These are phyloP conservation scores for Hestina assimilis DNA, from an alignment of 1,140 invertebrate species.

Conservation along the genomic window DNA sequence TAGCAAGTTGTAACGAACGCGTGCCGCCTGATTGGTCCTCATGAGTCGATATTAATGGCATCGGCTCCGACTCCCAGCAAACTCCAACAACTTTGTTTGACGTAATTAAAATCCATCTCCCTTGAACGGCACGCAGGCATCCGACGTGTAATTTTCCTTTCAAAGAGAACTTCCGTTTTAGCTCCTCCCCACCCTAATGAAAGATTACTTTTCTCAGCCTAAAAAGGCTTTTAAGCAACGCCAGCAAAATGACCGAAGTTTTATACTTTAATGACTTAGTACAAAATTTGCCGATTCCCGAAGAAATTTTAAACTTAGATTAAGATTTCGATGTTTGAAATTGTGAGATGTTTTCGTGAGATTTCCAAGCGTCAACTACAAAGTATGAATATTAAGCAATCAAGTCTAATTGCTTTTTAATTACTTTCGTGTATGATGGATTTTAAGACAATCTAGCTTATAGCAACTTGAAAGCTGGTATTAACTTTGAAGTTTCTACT, in stretches of 20 bases:
- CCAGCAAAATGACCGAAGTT: conserved; percentile 76
- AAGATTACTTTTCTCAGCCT: conserved; percentile 77
- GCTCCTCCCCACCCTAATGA: conserved; percentile 72
- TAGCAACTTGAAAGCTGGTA: conserved; percentile 6
- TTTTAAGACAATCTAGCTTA: conserved; percentile 3
- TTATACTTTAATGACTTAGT: conserved; percentile 79
- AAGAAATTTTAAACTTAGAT: conserved; percentile 79
- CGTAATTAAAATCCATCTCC: conserved; percentile 76
- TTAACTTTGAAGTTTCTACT: background rate
- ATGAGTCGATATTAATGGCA: conserved; percentile 41
- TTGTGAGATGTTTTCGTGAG: conserved; percentile 65
- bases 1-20: conserved; percentile 42
- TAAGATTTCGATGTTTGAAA: conserved; percentile 75
- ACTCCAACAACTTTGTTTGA: conserved; percentile 71
- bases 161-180: conserved; percentile 77
- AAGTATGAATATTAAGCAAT: conserved; percentile 71
- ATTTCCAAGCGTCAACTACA: conserved; percentile 53
- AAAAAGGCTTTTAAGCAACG: conserved; percentile 78
- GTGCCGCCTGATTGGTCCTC: conserved; percentile 18
- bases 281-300: conserved; percentile 76
- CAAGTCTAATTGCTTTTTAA: conserved; percentile 73
- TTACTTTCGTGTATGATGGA: conserved; percentile 41
- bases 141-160: conserved; percentile 77
- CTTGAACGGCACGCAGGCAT: conserved; percentile 57
- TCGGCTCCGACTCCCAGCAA: conserved; percentile 35